Evolutionary conservation across 2,888 invertebrate species (phyloP).

Genomic region (Aphodius granarius): DNA sequence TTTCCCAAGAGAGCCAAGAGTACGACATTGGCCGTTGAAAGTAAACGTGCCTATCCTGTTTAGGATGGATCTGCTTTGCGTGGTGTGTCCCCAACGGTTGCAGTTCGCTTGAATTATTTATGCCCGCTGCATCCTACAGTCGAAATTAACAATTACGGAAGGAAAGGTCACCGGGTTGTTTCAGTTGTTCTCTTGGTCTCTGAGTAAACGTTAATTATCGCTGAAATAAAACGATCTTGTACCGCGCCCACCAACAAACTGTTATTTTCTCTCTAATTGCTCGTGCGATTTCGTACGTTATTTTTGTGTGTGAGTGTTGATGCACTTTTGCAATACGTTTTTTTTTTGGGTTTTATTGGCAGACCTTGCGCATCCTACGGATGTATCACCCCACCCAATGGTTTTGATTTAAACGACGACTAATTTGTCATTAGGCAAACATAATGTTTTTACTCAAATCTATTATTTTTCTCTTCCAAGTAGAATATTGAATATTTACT

Average conservation of each 20-base stretch:
- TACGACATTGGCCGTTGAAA: constrained; percentile 27
- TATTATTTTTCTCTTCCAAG: too few species aligned
- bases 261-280: background rate
- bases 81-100: constrained; percentile 2
- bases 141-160: constrained; percentile 26
- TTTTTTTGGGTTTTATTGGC: background rate
- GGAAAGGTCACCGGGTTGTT: constrained; percentile 24
- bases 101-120: constrained; percentile 21
- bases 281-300: background rate
- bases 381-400: background rate
- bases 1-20: constrained; percentile 2
- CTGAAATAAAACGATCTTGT: background rate
- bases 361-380: background rate
- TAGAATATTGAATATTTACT: too few species aligned
- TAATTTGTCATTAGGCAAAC: too few species aligned
- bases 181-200: constrained; percentile 9
- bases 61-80: background rate
- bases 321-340: background rate
- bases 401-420: background rate
- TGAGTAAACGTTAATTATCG: background rate
- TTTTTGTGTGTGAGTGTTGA: background rate
- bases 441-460: too few species aligned
- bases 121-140: constrained; percentile 22
- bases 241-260: background rate
- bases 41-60: constrained; percentile 13